phyloP scores from a whole-genome alignment of 2,888 invertebrate genomes.

The Osmoderma eremita region DNA sequence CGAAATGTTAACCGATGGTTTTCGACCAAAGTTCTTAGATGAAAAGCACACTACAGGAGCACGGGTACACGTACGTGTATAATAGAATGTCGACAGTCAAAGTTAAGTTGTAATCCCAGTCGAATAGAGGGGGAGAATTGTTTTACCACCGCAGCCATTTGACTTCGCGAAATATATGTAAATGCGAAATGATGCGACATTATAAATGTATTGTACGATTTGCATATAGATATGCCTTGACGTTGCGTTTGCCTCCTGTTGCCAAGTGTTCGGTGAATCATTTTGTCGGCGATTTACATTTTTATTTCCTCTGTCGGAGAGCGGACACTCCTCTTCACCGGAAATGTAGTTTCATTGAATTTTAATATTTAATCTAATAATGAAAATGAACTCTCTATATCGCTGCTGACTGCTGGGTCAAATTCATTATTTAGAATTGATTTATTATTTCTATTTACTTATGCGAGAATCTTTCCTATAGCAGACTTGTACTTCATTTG shows the following conservation, averaged over 20 bases:
- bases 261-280: conserved; percentile 39
- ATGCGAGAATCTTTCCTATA: no score
- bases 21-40: no score
- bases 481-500: no score
- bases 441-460: no score
- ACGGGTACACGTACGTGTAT: no score
- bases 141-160: conserved; percentile 6
- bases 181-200: conserved; percentile 40
- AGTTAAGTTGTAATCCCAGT: conserved; percentile 8
- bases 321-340: not conserved
- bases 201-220: conserved; percentile 43
- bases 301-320: conserved; percentile 32
- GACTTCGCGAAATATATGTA: conserved; percentile 29
- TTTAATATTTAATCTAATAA: conserved; percentile 6
- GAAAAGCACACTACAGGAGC: no score
- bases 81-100: conserved; percentile 2
- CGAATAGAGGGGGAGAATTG: conserved; percentile 16
- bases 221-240: conserved; percentile 40
- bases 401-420: no score
- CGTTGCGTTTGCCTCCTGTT: conserved; percentile 13
- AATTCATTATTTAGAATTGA: no score
- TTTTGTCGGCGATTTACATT: conserved; percentile 42
- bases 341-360: conserved; percentile 16
- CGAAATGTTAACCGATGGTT: no score
- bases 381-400: no score